Base-by-base conservation (phyloP, 2,888 invertebrate species). In the Sesamia inferens region DNA sequence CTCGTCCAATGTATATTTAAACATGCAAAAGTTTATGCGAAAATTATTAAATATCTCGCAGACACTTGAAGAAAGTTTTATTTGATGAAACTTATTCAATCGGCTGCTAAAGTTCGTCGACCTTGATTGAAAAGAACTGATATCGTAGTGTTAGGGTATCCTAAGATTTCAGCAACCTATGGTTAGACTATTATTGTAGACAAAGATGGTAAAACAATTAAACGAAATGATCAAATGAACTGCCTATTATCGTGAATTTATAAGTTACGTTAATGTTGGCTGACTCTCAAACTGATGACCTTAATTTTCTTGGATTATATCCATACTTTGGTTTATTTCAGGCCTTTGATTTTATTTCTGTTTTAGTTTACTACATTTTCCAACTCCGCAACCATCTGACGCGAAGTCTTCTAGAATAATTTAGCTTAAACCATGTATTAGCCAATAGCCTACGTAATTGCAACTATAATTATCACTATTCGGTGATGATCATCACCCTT, bases 61-160 rank as follows among this genome's bases (percentile, higher is more conserved):
- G 68, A 54, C 51, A 54, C 58, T 39, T 57, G 59, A 85, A 82
- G 85, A 81, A 81, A 81, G 78, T 81, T 85, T 66, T 64, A 69
- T 67, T 81, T 71, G 66, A 71, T 71, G 48, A 61, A 76, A 70
- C 58, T 76, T 68, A 63, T 47, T 64, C 62, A 66, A 51, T 68
- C 71, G 14, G 13, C 65, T 75, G 31, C 8, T n/a, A n/a, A 31
- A 66, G 82, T 68, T 84, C 82, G 59, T 44, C 10, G 51, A 63
- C 81, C 71, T 77, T n/a, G 55, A 51, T 55, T 44, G 19, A 42
- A 59, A 69, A 19, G 57, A 67, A 54, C 51, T 16, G 47, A 61
- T 47, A 22, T 65, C 47, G 13, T 22, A 66, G 42, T 58, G 51
- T 51, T 55, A 31, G 31, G 31, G 31, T 31, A 54, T 66, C 8